These are phyloP conservation scores for Hartigia nigra DNA, from an alignment of 2,888 invertebrate genomes.

Conservation along the genomic window DNA sequence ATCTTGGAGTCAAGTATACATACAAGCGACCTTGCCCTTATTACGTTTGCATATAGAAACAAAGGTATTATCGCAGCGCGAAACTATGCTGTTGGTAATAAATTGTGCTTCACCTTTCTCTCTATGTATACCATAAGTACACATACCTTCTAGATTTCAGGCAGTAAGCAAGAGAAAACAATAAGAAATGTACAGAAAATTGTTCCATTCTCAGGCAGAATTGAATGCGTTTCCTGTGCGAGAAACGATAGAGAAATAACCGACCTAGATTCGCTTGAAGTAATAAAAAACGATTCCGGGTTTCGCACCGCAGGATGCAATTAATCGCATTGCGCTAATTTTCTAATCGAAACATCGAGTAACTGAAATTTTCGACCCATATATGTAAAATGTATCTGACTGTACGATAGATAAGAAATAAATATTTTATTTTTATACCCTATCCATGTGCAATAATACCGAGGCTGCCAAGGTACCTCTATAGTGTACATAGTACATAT, in stretches of 20 bases:
- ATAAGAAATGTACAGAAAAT: not conserved
- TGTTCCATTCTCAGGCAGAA: not conserved
- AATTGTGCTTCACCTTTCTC: not conserved
- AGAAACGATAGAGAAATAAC: not conserved
- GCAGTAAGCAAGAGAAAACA: not conserved
- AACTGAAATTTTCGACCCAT: not conserved
- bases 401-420: not conserved
- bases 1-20: not conserved
- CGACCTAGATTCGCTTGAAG: not conserved
- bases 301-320: not conserved
- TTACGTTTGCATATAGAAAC: not conserved
- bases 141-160: not conserved
- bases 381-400: not conserved
- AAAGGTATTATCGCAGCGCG: not conserved
- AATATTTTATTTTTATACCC: not conserved
- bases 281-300: not conserved
- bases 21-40: constrained; percentile 2
- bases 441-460: not conserved
- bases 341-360: not conserved
- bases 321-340: not conserved
- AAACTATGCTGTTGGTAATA: not conserved
- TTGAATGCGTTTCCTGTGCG: not conserved
- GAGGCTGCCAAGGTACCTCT: not conserved
- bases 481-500: not conserved
- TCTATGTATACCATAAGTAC: not conserved